These are phyloP conservation scores for Hypocryptadius cinnamomeus DNA, from an alignment of 2,113 vertebrate genomes.

Conservation along the genomic window DNA sequence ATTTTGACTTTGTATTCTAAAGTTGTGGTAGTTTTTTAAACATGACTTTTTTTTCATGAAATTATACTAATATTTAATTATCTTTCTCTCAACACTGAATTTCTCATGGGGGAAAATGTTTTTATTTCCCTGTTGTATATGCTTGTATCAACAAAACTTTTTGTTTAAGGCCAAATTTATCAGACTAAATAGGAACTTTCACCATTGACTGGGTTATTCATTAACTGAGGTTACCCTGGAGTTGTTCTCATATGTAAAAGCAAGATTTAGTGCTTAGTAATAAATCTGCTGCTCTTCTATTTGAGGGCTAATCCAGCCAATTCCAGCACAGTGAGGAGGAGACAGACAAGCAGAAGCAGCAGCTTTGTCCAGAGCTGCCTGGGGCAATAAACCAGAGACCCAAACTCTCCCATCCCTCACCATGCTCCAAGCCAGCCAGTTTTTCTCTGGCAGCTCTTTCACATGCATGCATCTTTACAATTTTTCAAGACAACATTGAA, in stretches of 20 bases:
- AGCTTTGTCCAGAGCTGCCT: not conserved
- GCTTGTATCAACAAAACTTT: not conserved
- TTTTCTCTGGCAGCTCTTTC: not conserved
- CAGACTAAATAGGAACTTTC: not conserved
- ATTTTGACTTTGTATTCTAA: not conserved
- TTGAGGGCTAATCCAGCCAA: not conserved
- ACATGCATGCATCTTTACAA: not conserved
- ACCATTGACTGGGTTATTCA: not conserved
- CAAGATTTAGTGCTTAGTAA: not conserved
- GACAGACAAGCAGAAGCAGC: not conserved
- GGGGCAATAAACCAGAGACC: not conserved
- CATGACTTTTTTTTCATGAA: not conserved
- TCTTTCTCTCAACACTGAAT: not conserved
- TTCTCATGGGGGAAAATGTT: not conserved
- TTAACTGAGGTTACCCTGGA: not conserved
- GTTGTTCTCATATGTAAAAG: not conserved
- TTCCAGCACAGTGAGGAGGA: not conserved
- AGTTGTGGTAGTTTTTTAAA: fast-evolving
- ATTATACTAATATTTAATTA: not conserved
- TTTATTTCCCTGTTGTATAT: not conserved
- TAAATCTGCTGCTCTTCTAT: not conserved
- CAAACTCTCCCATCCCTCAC: not conserved
- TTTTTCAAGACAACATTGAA: not conserved
- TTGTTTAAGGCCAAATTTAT: constrained; percentile 1
- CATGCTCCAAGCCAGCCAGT: not conserved